Base-by-base conservation (phyloP, 2,113 vertebrate genomes). In the Strigops habroptila region DNA sequence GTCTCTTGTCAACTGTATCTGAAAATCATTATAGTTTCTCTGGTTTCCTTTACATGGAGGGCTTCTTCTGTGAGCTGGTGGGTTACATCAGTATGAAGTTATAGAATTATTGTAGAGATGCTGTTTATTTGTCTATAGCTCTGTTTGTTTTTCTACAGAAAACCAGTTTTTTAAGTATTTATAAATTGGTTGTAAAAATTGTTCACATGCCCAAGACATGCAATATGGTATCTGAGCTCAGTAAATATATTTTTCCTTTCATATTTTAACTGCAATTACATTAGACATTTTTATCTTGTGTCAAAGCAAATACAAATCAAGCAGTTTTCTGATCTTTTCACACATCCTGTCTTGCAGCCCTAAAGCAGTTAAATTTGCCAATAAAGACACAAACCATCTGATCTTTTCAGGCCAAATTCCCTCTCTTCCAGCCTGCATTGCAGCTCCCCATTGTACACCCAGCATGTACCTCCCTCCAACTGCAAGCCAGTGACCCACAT, bases 1-100 rank as follows among this genome's bases (percentile, higher is more conserved):
- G 98, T 98, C 98, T 98, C 98, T 98, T 98, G 98, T 98, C 98
- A 98, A 98, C 98, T 98, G 98, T 98, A 98, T 98, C 98, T 98
- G 98, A 98, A 98, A 98, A 98, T 98, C 98, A 98, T 98, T 98
- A 98, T 95, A 97, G 96, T 98, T 98, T 96, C 97, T 98, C 97
- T 97, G 94, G 97, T 98, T 95, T 98, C 93, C 91, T 96, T 95
- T 95, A 96, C 93, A 88, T 95, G 95, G 96, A 95, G 95, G 94
- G 94, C 48, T 96, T 97, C 96, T 98, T 97, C 96, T 95, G 95
- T 94, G 95, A 96, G 94, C 96, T 95, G 89, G 96, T 97, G 92
- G 97, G 96, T 97, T 97, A 96, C 88, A 95, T 96, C 97, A 94
- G 97, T 95, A 93, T 60, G 95, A 97, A 96, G 97, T 97, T 97